Conservation (phyloP, 37 sponge, comb jelly and placozoan genomes). For the Geodia barretti region DNA sequence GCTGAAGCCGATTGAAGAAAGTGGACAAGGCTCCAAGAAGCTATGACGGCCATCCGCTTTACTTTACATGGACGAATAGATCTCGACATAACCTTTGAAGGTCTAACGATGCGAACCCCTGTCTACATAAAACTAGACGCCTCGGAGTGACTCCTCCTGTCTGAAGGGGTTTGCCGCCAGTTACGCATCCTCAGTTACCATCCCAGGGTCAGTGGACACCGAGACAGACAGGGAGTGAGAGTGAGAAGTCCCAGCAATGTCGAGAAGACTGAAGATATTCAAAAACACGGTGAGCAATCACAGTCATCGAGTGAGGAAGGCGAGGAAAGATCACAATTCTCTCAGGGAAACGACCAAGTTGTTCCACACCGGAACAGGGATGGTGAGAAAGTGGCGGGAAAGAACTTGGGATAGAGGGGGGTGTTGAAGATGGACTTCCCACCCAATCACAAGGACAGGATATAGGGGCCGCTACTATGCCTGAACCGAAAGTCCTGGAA, state of each 20-base stretch:
- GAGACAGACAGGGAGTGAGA: neutral
- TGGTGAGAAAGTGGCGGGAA: too few relatives aligned
- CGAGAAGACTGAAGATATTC: too few relatives aligned
- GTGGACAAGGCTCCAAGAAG: slow-evolving; percentile 16
- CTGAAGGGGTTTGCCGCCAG: slow-evolving; percentile 39
- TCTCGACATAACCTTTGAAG: slow-evolving; percentile 25
- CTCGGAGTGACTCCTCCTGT: slow-evolving; percentile 15
- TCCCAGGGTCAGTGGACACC: neutral
- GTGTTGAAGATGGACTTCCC: too few relatives aligned
- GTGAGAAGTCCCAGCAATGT: neutral
- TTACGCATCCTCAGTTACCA: slow-evolving; percentile 24
- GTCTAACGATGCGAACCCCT: slow-evolving; percentile 14
- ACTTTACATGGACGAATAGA: slow-evolving; percentile 31
- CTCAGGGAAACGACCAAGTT: too few relatives aligned
- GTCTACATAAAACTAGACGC: slow-evolving; percentile 41
- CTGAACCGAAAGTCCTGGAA: too few relatives aligned
- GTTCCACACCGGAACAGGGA: too few relatives aligned
- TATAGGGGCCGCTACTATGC: too few relatives aligned
- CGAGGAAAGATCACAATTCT: too few relatives aligned
- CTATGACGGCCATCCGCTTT: slow-evolving; percentile 28
- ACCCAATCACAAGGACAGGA: too few relatives aligned
- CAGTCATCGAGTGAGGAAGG: too few relatives aligned
- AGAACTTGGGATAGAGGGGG: too few relatives aligned
- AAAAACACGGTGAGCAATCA: too few relatives aligned
- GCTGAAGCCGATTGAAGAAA: neutral